Percentiles rank a stretch among this genome's conserved stretches.
phyloP scores from a whole-genome alignment of 1,140 invertebrate species.

The Musca vetustissima region DNA sequence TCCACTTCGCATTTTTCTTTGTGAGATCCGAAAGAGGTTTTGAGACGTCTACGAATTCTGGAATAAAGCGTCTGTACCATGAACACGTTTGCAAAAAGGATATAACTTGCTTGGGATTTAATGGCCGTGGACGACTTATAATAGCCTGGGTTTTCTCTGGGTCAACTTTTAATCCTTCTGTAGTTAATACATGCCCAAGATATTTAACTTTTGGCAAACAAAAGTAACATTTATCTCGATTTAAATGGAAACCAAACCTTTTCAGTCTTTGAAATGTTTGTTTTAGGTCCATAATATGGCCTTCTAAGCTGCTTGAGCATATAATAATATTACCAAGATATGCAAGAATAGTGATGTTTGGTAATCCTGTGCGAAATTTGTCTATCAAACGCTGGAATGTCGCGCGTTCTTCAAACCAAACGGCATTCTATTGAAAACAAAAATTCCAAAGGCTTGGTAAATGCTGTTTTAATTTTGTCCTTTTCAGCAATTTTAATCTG shows the following conservation, averaged over 20 bases:
- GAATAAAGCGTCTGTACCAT: too few relatives aligned
- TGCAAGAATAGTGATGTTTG: slow-evolving; percentile 35
- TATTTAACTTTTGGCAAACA: slow-evolving; percentile 6
- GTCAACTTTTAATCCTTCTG: too few relatives aligned
- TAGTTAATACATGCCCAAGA: slow-evolving; percentile 16
- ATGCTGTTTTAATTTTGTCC: slow-evolving; percentile 20
- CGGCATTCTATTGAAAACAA: slow-evolving; percentile 24
- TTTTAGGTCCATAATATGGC: slow-evolving; percentile 29
- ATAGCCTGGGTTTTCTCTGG: too few relatives aligned
- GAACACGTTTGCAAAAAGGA: too few relatives aligned
- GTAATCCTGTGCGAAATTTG: slow-evolving; percentile 6
- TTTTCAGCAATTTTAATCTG: slow-evolving; percentile 30
- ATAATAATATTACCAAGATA: slow-evolving; percentile 55
- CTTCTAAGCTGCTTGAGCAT: slow-evolving; percentile 27
- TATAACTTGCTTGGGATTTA: too few relatives aligned
- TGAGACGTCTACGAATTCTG: too few relatives aligned
- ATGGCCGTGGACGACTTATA: too few relatives aligned
- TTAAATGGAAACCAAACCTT: slow-evolving; percentile 9
- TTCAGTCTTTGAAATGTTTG: slow-evolving; percentile 25
- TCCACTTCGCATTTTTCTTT: too few relatives aligned
- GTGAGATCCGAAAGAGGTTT: too few relatives aligned
- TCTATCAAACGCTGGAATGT: slow-evolving; percentile 18
- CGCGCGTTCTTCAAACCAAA: slow-evolving; percentile 22
- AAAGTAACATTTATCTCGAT: slow-evolving; percentile 24
- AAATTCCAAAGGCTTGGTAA: slow-evolving; percentile 17